phyloP scores from a whole-genome alignment of 2,113 vertebrate species.

The Daubentonia madagascariensis region DNA sequence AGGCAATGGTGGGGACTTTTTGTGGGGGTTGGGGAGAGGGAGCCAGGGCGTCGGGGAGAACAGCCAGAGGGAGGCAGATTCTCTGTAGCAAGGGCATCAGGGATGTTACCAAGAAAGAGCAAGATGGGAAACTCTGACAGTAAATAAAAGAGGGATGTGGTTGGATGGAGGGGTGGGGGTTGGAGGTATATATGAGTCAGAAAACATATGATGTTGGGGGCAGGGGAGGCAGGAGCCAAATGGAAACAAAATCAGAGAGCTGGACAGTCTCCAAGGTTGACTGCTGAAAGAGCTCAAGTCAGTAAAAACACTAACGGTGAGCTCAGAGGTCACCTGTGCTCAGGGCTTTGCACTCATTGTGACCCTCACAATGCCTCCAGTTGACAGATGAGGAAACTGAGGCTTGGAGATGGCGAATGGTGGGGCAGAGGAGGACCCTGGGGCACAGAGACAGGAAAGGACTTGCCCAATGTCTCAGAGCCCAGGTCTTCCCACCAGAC shows the following conservation, averaged over 20 bases:
- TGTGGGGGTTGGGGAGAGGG: not conserved
- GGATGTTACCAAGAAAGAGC: not conserved
- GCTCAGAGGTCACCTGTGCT: not conserved
- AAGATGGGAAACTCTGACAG: not conserved
- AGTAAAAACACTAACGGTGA: not conserved
- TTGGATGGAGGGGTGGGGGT: not conserved
- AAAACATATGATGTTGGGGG: not conserved
- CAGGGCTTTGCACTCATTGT: not conserved
- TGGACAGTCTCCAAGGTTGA: not conserved
- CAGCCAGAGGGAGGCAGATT: not conserved
- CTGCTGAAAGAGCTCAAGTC: not conserved
- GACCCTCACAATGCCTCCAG: too few relatives aligned
- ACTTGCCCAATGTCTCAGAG: not conserved
- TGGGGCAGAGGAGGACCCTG: not conserved
- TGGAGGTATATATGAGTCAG: not conserved
- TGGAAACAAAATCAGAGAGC: not conserved
- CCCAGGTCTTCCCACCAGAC: not conserved
- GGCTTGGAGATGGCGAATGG: not conserved
- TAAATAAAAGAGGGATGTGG: not conserved
- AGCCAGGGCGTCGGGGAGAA: not conserved
- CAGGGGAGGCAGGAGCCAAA: not conserved
- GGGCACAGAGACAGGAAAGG: not conserved
- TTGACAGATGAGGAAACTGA: not conserved
- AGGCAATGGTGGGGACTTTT: not conserved
- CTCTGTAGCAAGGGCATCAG: too few relatives aligned